Base-by-base conservation (phyloP, 2,888 invertebrate genomes). In the Coelogynopora nodosa region DNA sequence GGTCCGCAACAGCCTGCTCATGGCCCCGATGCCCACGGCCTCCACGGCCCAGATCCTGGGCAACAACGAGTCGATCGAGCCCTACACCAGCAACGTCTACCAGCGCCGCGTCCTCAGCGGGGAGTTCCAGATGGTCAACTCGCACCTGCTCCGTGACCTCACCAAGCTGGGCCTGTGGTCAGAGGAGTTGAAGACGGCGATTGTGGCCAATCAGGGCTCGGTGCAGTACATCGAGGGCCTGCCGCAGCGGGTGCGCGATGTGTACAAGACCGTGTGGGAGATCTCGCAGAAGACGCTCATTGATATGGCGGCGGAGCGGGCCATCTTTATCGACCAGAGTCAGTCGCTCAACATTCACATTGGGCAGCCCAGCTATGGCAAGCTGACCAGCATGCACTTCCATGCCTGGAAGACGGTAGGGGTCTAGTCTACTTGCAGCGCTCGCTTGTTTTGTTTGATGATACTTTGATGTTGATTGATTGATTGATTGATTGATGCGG, bases 11-110 rank as follows among this genome's bases (percentile, higher is more conserved):
- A 97, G 97, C 0, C 93, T 98, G 30, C 93, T 99, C 27, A 89
- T 98, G 88, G 98, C 98, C 0, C 98, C 98, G 0, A 99, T 99
- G 98, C 98, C 98, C 0, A 99, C 98, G 0, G 98, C 98, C 5
- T 97, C 98, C 0, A 99, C 98, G 0, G 98, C 99, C 0, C 98
- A 99, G 93, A 99, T 99, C 90, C 94, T 99, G 81, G 99, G 99
- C 26, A 99, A 99, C 91, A 99, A 98, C 91, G 98, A 99, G 92
- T 96, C 97, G 0, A 95, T 98, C 90, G 99, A 99, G 92, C 96
- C 99, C 0, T 99, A 98, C 92, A 98, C 98, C 0, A 97, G 96
- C 49, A 99, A 99, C 91, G 96, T 99, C 89, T 99, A 98, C 92
- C 95, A 95, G 27, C 93, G 98, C 49, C 93, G 97, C 84, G 98